Evolutionary conservation across 2,113 vertebrate genomes (phyloP), one percentile per base, ranked within the genome.

Genomic region (Mastomys coucha): DNA sequence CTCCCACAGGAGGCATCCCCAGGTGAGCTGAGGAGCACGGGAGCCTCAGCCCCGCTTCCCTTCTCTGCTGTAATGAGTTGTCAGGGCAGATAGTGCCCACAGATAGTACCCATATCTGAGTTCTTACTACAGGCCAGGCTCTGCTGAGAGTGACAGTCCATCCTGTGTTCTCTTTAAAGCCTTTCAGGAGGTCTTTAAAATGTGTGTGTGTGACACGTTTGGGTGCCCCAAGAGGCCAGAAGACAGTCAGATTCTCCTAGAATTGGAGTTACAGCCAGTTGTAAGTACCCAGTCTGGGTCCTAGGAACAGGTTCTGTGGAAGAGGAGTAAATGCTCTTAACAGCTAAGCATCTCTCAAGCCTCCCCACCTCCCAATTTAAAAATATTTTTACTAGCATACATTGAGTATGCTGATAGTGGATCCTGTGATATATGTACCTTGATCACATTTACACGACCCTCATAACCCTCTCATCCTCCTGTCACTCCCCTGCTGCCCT

Each of bases 111-210:
- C 33, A 31, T 12, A 22, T 69, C 26, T 45, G 80, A 60, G 22
- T 36, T 19, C 10, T 75, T 76, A 31, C 22, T 33, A 11, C 28
- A n/a, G 31, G 28, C 67, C 86, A 63, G 56, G 28, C 20, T 22
- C 31, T 31, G 0, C 13, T 4, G 2, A 16, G 12, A 67, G 36
- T 4, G 2, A 16, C 7, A 67, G 36, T 42, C 7, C 22, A 39
- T 88, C 19, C 17, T 20, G 49, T 39, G 22, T 39, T 72, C 7
- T 3, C 42, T 88, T 17, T 56, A n/a, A 56, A 53, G 13, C 49
- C 33, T 70, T 53, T 36, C 2, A 81, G 24, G 53, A 80, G 31
- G 49, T 19, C 20, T 36, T 80, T 80, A 80, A 53, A 56, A 5
- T n/a, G 0, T 82, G 51, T 36, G 14, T 36, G 51, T 56, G 82